phyloP scores from a whole-genome alignment of 2,888 invertebrate species.

The Pimpla rufipes region DNA sequence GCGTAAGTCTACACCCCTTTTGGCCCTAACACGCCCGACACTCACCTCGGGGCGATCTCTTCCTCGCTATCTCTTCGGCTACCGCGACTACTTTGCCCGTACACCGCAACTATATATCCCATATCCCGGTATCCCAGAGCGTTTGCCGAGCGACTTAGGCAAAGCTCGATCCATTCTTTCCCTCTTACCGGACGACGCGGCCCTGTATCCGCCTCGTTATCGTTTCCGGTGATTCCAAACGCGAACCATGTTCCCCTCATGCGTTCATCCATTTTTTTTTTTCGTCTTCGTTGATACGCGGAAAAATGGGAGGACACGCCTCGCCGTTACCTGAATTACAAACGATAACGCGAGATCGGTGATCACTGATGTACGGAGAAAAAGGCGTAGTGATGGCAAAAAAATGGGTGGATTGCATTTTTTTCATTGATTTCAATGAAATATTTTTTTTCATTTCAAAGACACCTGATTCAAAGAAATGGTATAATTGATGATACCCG shows the following conservation, averaged over 20 bases:
- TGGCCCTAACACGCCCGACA: conserved; percentile 49
- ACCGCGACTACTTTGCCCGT: conserved; percentile 22
- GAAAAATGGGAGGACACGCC: background rate
- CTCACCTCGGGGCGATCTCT: conserved; percentile 60
- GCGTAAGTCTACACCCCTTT: conserved; percentile 67
- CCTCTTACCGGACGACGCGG: conserved; percentile 54
- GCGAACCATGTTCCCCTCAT: conserved; percentile 31
- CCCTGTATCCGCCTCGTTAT: conserved; percentile 47
- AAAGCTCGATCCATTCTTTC: conserved; percentile 26
- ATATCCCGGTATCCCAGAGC: conserved; percentile 10
- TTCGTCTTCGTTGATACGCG: background rate
- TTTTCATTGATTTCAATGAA: too few relatives aligned
- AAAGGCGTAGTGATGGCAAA: too few relatives aligned
- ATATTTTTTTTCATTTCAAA: too few relatives aligned
- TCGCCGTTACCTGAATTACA: conserved; percentile 1
- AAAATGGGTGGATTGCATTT: too few relatives aligned
- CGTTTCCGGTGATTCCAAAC: conserved; percentile 55
- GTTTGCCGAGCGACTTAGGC: conserved; percentile 45
- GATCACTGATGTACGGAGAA: too few relatives aligned
- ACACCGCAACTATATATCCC: too few relatives aligned
- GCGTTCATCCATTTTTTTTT: too few relatives aligned
- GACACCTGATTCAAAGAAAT: too few relatives aligned
- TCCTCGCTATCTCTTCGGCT: conserved; percentile 44
- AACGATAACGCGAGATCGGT: background rate
- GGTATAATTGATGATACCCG: too few relatives aligned